Base-by-base conservation (phyloP, 2,888 invertebrate genomes). In the Pyrrhia umbra region DNA sequence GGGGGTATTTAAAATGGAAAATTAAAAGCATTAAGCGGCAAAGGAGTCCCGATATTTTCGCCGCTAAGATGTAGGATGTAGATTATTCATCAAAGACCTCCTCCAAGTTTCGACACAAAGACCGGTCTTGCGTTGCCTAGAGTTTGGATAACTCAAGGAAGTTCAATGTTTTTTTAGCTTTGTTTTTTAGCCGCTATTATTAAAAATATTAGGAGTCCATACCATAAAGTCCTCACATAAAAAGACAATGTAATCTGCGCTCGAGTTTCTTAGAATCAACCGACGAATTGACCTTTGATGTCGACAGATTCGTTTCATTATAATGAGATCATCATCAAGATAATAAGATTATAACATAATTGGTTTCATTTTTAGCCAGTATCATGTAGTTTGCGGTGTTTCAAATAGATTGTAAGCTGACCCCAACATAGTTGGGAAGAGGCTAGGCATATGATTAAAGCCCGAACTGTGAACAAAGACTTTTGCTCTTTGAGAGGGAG, bases 301-400 rank as follows among this genome's bases (percentile, higher is more conserved):
- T 55, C 21, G 27, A 67, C 59, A 45, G 46, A 21, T 59, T 34
- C 34, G 34, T 34, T 34, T 34, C 34, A 34, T 34, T 34, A 56
- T 51, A 68, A 75, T 77, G 77, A 77, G 68, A 79, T 76, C 77
- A 77, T 72, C 72, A 45, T 59, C 56, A 49, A 55, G 56, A 72
- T 72, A 72, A 77, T 57, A 59, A 40, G 40, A 61, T 63, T 68
- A 56, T 49, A 45, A 23, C 59, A 60, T 70, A 70, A 79, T 60
- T 79, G 59, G 37, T 45, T 45, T 40, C 59, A 59, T 49, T 72
- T 66, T 65, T 49, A 59, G 55, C 45, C 39, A 20, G 54, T 30
- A 57, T 27, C 21, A 15, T 34, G 56, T 13, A 42, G 39, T 74
- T 63, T 27, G 18, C 18, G 37, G 15, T 54, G 18, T 1, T 16